Percentiles rank a stretch among this genome's conserved stretches.
phyloP scores from a whole-genome alignment of 2,113 vertebrate species.

The Apeltes quadracus region DNA sequence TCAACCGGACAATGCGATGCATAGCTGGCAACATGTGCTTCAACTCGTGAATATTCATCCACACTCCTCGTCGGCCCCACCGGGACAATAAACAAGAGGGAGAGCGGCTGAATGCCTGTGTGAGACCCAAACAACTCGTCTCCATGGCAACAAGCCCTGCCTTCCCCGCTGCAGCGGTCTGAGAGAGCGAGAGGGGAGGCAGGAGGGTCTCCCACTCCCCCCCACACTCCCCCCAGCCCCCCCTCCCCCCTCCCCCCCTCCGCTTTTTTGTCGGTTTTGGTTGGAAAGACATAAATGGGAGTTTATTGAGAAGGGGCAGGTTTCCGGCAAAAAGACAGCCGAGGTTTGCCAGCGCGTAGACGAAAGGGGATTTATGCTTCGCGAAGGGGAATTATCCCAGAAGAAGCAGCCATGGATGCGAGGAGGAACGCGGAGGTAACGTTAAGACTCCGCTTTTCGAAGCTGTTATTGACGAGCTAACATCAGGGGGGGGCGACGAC shows the following conservation, averaged over 20 bases:
- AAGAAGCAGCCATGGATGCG: conserved; percentile 69
- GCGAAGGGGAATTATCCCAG: conserved; percentile 56
- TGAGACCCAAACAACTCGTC: no score
- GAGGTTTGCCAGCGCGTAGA: conserved; percentile 37
- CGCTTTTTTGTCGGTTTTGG: conserved; percentile 45
- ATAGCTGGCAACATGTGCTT: conserved; percentile 29
- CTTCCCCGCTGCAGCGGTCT: conserved; percentile 66
- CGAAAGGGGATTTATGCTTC: conserved; percentile 45
- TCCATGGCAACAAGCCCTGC: conserved; percentile 80
- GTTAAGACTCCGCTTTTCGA: conserved; percentile 15
- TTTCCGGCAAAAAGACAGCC: conserved; percentile 39
- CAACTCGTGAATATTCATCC: conserved; percentile 73
- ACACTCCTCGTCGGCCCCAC: conserved; percentile 38
- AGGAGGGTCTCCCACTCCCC: conserved; percentile 55
- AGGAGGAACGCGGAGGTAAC: conserved; percentile 74
- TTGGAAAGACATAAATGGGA: conserved; percentile 76
- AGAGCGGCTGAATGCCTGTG: conserved; percentile 56
- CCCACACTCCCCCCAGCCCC: not conserved
- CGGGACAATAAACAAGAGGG: conserved; percentile 70
- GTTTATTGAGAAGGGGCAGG: conserved; percentile 65
- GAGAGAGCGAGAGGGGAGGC: conserved; percentile 64
- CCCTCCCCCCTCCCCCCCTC: not conserved
- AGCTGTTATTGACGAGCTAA: conserved; percentile 16
- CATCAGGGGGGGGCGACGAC: conserved; percentile 14
- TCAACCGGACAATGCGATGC: conserved; percentile 39